These are phyloP conservation scores for Ochotona curzoniae DNA, from an alignment of 2,113 vertebrate genomes.

Conservation along the genomic window DNA sequence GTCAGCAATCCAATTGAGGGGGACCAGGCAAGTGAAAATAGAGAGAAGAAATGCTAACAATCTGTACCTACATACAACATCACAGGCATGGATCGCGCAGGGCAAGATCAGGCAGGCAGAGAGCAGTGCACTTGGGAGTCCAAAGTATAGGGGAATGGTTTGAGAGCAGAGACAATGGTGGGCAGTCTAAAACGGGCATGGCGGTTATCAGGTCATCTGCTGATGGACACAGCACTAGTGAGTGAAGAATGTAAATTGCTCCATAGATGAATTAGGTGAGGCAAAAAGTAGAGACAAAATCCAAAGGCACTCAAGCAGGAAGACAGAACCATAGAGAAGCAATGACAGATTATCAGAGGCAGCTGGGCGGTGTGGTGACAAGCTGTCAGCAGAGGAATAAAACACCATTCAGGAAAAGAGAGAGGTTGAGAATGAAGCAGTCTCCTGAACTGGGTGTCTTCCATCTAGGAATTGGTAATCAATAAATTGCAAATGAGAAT, in stretches of 20 bases:
- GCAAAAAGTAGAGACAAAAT: slow-evolving; percentile 72
- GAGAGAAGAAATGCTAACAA: slow-evolving; percentile 49
- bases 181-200: slow-evolving; percentile 78
- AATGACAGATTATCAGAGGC: slow-evolving; percentile 71
- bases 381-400: slow-evolving; percentile 73
- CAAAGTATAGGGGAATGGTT: slow-evolving; percentile 67
- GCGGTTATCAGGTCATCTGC: slow-evolving; percentile 76
- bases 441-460: slow-evolving; percentile 83
- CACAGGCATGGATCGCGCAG: slow-evolving; percentile 72
- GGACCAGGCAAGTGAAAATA: slow-evolving; percentile 54
- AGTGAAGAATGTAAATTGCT: slow-evolving; percentile 58
- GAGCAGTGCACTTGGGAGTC: slow-evolving; percentile 71
- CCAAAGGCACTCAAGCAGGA: slow-evolving; percentile 81
- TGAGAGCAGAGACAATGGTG: slow-evolving; percentile 68
- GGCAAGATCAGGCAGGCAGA: slow-evolving; percentile 78
- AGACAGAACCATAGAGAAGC: slow-evolving; percentile 79
- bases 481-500: slow-evolving; percentile 84
- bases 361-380: slow-evolving; percentile 52
- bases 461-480: slow-evolving; percentile 80
- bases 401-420: slow-evolving; percentile 79
- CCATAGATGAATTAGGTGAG: slow-evolving; percentile 72
- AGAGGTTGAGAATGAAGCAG: slow-evolving; percentile 74
- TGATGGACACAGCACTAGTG: slow-evolving; percentile 83
- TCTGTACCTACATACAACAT: slow-evolving; percentile 60
- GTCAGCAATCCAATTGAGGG: slow-evolving; percentile 52